Evolutionary conservation across 2,797 vertebrate genomes (phyloP).

Genomic region (Carapus acus): DNA sequence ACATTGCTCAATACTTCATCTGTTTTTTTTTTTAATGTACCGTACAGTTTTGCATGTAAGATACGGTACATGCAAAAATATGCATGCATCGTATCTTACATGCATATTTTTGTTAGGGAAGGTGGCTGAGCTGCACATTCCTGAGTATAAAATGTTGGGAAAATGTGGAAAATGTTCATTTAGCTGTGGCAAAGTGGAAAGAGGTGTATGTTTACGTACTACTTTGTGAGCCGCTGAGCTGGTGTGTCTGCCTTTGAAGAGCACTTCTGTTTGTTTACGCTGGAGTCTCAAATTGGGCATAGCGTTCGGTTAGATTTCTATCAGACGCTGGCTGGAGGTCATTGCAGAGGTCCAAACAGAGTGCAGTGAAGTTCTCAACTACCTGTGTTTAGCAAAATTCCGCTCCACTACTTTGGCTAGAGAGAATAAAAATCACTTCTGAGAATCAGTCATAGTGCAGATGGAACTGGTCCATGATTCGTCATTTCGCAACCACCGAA

Average conservation of each 20-base stretch:
- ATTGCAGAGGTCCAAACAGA: slow-evolving; percentile 31
- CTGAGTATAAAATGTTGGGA: too few relatives aligned
- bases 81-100: too few relatives aligned
- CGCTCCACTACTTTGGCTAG: slow-evolving; percentile 30
- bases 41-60: too few relatives aligned
- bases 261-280: slow-evolving; percentile 58
- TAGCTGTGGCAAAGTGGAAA: too few relatives aligned
- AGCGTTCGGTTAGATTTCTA: slow-evolving; percentile 64
- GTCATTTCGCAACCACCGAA: slow-evolving; percentile 50
- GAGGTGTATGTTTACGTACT: background rate
- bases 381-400: slow-evolving; percentile 39
- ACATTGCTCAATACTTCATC: too few relatives aligned
- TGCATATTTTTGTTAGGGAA: too few relatives aligned
- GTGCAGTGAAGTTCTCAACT: slow-evolving; percentile 53
- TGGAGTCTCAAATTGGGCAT: slow-evolving; percentile 49
- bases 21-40: too few relatives aligned
- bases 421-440: slow-evolving; percentile 25
- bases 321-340: slow-evolving; percentile 59
- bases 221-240: slow-evolving; percentile 15
- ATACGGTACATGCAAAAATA: too few relatives aligned
- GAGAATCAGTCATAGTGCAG: slow-evolving; percentile 25
- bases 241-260: slow-evolving; percentile 46
- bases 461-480: slow-evolving; percentile 42
- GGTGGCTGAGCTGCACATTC: too few relatives aligned
- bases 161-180: too few relatives aligned